Evolutionary conservation across 2,888 invertebrate genomes (phyloP), one percentile per base, ranked within the genome.

Genomic region (Heliconius erato): DNA sequence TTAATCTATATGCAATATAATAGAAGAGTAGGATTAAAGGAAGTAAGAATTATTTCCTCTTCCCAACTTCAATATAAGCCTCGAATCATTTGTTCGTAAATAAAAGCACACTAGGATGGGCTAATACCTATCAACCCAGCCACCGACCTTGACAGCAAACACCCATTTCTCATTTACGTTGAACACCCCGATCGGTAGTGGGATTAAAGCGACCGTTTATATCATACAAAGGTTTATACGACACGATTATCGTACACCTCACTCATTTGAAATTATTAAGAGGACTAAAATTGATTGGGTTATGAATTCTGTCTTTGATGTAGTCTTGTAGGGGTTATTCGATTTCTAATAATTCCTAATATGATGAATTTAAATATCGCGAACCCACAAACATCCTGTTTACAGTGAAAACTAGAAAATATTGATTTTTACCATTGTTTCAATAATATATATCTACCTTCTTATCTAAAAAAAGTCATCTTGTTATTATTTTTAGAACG

Each of bases 91-190:
- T 59, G 59, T 76, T 76, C 35, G 67, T 76, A 80, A 80, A 76
- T 40, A 68, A 67, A 79, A 59, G n/a, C 35, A 40, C 44, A 71
- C 76, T 68, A 54, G 79, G 26, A 79, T 74, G 44, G 54, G 44
- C 59, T 67, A 77, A 81, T 54, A 72, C 80, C 71, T 80, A 81
- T 78, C 54, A 80, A 54, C 67, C 49, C 80, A 80, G 83, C 76
- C 82, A 82, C 84, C 86, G 90, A 90, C 89, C 90, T 91, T 90
- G 90, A 88, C 88, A 87, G 86, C 86, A 81, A 84, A 84, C 82
- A 82, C 74, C 83, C 85, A 83, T 85, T 85, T 85, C 85, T 86
- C 87, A 85, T 86, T 85, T 85, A 85, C 76, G 79, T 80, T 79
- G 83, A 82, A 85, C 87, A 84, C 86, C 85, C 85, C 85, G 79